Evolutionary conservation across 2,888 invertebrate species (phyloP), one percentile per base, ranked within the genome.

Genomic region (Notocelia uddmanniana): DNA sequence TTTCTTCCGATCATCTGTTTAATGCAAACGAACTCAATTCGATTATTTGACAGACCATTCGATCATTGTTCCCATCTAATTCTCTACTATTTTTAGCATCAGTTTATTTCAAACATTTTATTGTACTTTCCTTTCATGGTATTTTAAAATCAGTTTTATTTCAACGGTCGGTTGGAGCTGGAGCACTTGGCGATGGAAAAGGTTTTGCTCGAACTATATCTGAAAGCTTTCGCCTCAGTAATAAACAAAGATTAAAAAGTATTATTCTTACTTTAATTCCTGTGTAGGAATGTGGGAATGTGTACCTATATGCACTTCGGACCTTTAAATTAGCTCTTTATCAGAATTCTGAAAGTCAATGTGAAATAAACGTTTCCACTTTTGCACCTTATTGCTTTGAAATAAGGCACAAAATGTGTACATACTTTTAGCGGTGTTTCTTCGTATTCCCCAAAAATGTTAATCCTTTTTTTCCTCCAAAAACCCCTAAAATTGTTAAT

Each of bases 401-500:
- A 34, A 34, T 11, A 37, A 13, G 37, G 15, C 41, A 2, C 5
- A 41, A 13, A 41, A 41, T 8, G 8, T 57, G 3, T 34, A 57
- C 10, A 57, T 18, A 8, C 8, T 6, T 57, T 34, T 11, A 11
- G 6, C 3, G 10, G 23, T n/a, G 41, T 6, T 9, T 45, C 21
- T 60, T 52, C 57, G 52, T 54, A 45, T 19, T 34, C 31, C 8
- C 11, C 18, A 55, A 67, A 66, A 70, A 54, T 41, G 52, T 66
- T 66, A 13, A 66, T 45, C 59, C 69, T n/a, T 60, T 71, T 45
- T 18, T 34, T 21, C 26, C n/a, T 34, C 31, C 13, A 45, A 71
- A 64, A 71, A 52, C 21, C 23, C 23, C 45, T 54, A 59, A 71
- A 71, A 45, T 71, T 54, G 41, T 71, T 59, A 71, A 66, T 59